phyloP scores from a whole-genome alignment of 2,797 vertebrate species.

The Neopelma chrysocephalum region DNA sequence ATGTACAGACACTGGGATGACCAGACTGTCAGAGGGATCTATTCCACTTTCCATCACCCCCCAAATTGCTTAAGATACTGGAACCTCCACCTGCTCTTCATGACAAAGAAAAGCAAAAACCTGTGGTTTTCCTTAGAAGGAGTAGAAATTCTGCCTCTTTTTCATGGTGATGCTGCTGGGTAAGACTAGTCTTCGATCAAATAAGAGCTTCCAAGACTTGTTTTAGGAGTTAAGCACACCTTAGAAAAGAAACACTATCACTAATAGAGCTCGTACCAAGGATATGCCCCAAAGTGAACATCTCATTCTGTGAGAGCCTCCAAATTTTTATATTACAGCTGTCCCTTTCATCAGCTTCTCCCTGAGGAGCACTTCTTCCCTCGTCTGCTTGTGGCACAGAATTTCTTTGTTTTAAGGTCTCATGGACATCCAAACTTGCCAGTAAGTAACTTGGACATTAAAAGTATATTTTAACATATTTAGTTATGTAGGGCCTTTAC shows the following conservation, averaged over 20 bases:
- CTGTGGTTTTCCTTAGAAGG: neutral
- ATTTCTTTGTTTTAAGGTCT: neutral
- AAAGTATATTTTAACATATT: neutral
- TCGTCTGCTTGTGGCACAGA: neutral
- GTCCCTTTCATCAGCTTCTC: neutral
- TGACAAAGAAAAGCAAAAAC: neutral
- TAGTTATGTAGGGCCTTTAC: neutral
- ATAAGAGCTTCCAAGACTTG: neutral
- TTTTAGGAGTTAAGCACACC: neutral
- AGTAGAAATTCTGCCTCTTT: neutral
- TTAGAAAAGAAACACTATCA: neutral
- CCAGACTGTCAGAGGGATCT: neutral
- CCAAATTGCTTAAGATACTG: neutral
- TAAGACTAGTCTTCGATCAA: neutral
- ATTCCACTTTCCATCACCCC: neutral
- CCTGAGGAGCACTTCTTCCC: neutral
- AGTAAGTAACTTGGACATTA: neutral
- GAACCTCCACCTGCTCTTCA: neutral
- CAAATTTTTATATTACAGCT: neutral
- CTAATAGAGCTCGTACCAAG: neutral
- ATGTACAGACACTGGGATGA: fast-evolving
- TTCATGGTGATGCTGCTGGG: neutral
- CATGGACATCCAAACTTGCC: neutral
- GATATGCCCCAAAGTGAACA: neutral
- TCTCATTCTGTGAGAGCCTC: neutral